Evolutionary conservation across 2,113 vertebrate species (phyloP).

Genomic region (Pontoporia blainvillei): DNA sequence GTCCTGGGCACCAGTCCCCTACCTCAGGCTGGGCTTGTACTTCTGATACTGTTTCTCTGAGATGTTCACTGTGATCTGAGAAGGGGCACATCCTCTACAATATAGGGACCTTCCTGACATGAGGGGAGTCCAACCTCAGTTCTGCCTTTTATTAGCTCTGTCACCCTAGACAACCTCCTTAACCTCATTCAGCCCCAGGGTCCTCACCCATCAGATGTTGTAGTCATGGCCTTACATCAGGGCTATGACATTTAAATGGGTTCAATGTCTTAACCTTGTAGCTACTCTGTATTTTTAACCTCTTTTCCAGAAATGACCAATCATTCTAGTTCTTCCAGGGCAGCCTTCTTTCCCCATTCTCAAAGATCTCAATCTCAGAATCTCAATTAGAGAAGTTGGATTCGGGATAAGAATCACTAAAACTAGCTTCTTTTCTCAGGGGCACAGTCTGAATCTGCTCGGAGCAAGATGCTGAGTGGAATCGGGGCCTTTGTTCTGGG

Average conservation of each 20-base stretch:
- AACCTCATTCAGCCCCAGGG: fast-evolving
- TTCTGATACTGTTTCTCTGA: not conserved
- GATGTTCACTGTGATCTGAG: fast-evolving
- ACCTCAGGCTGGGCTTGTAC: fast-evolving
- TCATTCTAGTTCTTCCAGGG: fast-evolving
- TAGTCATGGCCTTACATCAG: not conserved
- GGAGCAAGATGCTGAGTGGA: not conserved
- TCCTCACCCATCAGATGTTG: fast-evolving
- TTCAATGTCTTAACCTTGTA: fast-evolving
- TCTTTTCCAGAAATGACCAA: fast-evolving
- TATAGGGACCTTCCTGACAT: fast-evolving
- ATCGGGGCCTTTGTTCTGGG: not conserved
- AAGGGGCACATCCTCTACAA: not conserved
- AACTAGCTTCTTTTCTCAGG: not conserved
- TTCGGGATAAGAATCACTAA: not conserved
- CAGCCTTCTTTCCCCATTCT: not conserved
- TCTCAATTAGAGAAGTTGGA: not conserved
- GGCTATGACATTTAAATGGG: not conserved
- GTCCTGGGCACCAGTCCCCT: no score
- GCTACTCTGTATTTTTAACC: not conserved
- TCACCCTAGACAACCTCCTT: fast-evolving
- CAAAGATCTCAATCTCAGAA: not conserved
- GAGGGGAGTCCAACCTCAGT: fast-evolving
- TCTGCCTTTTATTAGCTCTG: not conserved
- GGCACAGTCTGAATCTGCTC: not conserved